Base-by-base conservation (phyloP, 2,113 vertebrate species). In the Gorsachius goisagi region DNA sequence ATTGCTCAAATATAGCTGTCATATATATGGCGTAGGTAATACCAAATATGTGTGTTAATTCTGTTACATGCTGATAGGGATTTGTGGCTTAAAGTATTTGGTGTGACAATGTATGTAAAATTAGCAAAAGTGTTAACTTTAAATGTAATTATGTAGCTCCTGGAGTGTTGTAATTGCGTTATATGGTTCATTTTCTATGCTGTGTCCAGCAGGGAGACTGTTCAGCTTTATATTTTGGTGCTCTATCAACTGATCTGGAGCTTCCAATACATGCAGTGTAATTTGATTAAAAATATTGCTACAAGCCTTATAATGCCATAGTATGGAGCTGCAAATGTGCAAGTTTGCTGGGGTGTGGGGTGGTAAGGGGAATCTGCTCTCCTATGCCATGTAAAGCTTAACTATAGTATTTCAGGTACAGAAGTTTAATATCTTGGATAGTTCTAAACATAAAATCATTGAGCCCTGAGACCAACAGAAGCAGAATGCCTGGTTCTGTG, bases 321-420 rank as follows among this genome's bases (percentile, higher is more conserved):
- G 44, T 13, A 24, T 35, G 63, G 60, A 55, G 21, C 12, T 49
- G 44, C 27, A 44, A 72, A 33, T 17, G 15, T 24, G 62, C 9
- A 2, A 5, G 28, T 68, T 18, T 63, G 11, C 5, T 41, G 13
- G 15, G 9, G 2, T 39, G 14, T 30, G 41, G 41, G 17, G 20
- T 68, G 47, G 2, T 28, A 37, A 49, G 55, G 47, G 56, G 15
- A 87, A 3, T 37, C 11, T 12, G 0, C 24, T 60, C 11, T 85
- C 24, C 56, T 76, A 1, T 24, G 15, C 28, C 0, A 0, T 10
- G 15, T 49, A 69, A 20, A 59, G 8, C 37, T 52, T 23, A 15
- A 16, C 69, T 73, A 0, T 21, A 10, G 17, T 28, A 68, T 73
- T 88, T 90, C 53, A 90, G 33, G 18, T 79, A 27, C 14, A 52